Conservation (phyloP, 2,888 invertebrate species). For the Hedya salicella region DNA sequence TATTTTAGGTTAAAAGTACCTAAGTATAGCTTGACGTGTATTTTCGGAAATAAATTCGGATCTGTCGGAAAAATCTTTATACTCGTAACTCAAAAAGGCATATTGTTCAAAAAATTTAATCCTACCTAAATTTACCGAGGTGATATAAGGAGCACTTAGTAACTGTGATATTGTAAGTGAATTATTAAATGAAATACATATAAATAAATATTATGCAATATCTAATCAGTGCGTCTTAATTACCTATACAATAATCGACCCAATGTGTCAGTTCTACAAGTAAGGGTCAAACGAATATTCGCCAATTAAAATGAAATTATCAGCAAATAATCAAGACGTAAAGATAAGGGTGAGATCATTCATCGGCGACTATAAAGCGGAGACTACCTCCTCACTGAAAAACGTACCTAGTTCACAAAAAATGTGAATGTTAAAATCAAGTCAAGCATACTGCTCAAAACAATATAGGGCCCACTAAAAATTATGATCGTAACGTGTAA, state of each 20-base stretch:
- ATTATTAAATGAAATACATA: constrained; percentile 15
- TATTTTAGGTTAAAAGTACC: no score
- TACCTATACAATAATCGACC: not conserved
- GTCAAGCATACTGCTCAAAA: no score
- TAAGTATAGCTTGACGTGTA: no score
- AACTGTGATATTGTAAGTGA: constrained; percentile 35
- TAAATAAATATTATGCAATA: constrained; percentile 14
- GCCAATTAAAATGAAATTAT: constrained; percentile 24
- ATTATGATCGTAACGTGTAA: no score
- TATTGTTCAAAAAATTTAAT: no score
- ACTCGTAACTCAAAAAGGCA: no score
- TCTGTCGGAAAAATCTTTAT: no score
- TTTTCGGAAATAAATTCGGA: no score
- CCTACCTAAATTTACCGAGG: not conserved
- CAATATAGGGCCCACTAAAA: no score
- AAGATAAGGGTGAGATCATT: not conserved
- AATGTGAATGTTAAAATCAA: no score
- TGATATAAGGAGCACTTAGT: not conserved
- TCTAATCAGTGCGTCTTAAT: not conserved
- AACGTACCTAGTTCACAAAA: no score
- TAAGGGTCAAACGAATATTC: constrained; percentile 25
- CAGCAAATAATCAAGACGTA: not conserved
- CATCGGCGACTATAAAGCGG: not conserved
- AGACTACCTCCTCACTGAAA: not conserved
- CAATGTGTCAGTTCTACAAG: not conserved